phyloP scores from a whole-genome alignment of 2,113 vertebrate genomes.

The Atractosteus spatula region DNA sequence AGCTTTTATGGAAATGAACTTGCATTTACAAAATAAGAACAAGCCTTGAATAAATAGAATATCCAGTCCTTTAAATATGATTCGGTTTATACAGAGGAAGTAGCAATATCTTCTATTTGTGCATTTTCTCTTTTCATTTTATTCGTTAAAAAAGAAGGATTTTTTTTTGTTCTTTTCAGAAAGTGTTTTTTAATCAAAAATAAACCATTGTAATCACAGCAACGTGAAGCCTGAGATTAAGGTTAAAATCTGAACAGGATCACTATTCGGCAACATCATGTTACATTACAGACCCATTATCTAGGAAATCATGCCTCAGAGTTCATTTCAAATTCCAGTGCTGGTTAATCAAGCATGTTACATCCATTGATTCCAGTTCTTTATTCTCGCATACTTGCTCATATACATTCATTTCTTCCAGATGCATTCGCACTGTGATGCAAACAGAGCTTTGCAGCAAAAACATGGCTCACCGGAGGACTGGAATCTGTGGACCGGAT shows the following conservation, averaged over 20 bases:
- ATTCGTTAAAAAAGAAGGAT: constrained; percentile 80
- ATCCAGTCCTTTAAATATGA: constrained; percentile 71
- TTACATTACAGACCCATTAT: not conserved
- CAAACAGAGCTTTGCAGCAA: too few relatives aligned
- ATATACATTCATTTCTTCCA: too few relatives aligned
- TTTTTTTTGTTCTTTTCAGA: constrained; percentile 51
- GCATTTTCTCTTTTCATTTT: constrained; percentile 63
- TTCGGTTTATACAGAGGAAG: constrained; percentile 64
- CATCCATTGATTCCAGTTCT: too few relatives aligned
- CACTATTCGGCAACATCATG: constrained; percentile 30
- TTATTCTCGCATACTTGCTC: too few relatives aligned
- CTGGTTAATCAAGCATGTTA: too few relatives aligned
- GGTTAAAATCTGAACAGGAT: constrained; percentile 59
- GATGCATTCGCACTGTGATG: too few relatives aligned
- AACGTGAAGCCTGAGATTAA: constrained; percentile 87
- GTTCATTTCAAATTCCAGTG: not conserved
- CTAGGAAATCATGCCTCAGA: not conserved
- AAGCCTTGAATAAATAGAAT: constrained; percentile 82
- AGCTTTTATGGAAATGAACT: constrained; percentile 78
- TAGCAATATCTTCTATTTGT: constrained; percentile 53
- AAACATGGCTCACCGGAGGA: too few relatives aligned
- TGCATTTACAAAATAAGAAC: constrained; percentile 91
- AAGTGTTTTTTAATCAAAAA: constrained; percentile 59
- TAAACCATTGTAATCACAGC: constrained; percentile 68
- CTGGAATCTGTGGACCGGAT: too few relatives aligned